Conservation (phyloP, 2,888 invertebrate species). For the Mactromeris polynyma region DNA sequence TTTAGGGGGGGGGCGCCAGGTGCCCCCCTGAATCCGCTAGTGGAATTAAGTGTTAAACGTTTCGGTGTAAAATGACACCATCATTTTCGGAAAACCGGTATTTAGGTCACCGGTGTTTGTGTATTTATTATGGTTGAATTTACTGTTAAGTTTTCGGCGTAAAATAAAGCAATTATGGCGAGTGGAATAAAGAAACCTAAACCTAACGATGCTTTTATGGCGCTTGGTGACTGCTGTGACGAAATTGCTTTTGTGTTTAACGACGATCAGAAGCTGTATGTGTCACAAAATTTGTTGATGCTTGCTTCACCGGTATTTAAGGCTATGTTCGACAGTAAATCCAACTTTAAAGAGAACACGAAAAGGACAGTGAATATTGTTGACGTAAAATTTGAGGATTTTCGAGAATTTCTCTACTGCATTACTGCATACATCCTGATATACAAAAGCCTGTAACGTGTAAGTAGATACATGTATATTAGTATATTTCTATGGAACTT, state of each 20-base stretch:
- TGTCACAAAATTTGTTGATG: constrained; percentile 16
- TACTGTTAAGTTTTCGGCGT: no score
- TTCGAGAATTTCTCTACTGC: background rate
- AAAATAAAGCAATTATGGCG: no score
- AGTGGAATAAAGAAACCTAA: background rate
- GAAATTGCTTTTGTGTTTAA: constrained; percentile 16
- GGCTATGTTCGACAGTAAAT: background rate
- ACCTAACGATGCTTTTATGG: background rate
- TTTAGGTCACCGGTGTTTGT: no score
- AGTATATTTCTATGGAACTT: no score
- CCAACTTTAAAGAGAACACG: background rate
- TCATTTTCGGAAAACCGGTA: no score
- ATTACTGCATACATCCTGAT: constrained; percentile 25
- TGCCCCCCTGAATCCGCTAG: no score
- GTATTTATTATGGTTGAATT: no score
- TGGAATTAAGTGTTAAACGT: no score
- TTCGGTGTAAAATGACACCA: no score
- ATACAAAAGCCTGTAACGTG: constrained; percentile 1
- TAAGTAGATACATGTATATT: no score
- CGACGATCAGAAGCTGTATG: constrained; percentile 5
- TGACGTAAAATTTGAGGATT: background rate
- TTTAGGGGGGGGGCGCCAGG: no score
- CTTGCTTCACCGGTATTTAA: constrained; percentile 20
- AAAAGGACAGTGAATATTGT: background rate
- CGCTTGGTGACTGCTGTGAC: background rate